Base-by-base conservation (phyloP, 1,140 invertebrate species). In the Cotesia vestalis region DNA sequence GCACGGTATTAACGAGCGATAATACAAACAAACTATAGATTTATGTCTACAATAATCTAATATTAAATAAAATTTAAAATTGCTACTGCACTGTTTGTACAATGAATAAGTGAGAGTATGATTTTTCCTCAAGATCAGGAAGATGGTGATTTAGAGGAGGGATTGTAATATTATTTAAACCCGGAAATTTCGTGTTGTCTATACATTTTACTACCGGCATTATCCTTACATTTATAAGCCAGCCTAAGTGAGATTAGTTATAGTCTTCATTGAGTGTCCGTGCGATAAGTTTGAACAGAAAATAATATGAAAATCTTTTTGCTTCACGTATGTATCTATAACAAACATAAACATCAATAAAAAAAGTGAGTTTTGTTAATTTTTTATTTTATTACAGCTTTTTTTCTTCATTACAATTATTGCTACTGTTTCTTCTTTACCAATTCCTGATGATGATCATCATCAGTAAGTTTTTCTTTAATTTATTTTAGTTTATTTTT, bases 201-300 rank as follows among this genome's bases (percentile, higher is more conserved):
- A 53, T 66, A 11, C 40, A 51, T 60, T 72, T 66, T 66, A 60
- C 38, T 55, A 38, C 36, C 53, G 46, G 46, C 52, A 27, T 4
- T 64, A 55, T 66, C 38, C 66, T 66, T 64, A 71, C 63, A 72
- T 72, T 72, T 72, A 72, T 72, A 72, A 72, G 36, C 62, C n/a
- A 12, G 35, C 6, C 20, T 14, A 1, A 53, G 70, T 46, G 55
- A 66, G 66, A 72, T 38, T 9, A 51, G 52, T 40, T 66, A 66
- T 72, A 72, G 70, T 72, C 70, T 66, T 66, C 40, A 34, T 57
- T 51, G 51, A 51, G 60, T 40, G 60, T 66, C 51, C 61, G 61
- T 72, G 14, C 9, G 17, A 52, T 11, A 3, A 51, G 59, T 4
- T 12, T 53, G 57, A 12, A 4, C 12, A 52, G 11, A 52, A 8